Conservation (phyloP, 1,140 invertebrate genomes). For the Neotoxoptera formosana region DNA sequence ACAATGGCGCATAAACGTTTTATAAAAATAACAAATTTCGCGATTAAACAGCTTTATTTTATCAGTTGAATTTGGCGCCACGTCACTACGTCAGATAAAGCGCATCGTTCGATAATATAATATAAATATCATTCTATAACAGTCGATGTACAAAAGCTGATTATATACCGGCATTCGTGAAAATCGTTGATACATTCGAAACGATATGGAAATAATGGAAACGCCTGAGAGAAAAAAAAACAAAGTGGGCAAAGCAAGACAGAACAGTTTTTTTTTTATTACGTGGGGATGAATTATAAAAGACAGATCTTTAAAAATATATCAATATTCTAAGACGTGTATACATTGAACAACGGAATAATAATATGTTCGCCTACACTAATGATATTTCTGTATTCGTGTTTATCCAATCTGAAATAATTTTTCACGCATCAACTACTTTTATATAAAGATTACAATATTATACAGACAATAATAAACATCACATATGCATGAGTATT, state of each 20-base stretch:
- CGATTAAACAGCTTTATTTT: neutral
- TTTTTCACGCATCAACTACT: neutral
- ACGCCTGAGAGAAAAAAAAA: neutral
- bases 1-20: neutral
- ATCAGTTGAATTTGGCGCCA: too few species aligned
- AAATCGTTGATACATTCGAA: neutral
- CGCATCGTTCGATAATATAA: neutral
- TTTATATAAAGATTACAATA: neutral
- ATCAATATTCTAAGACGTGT: neutral
- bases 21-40: neutral
- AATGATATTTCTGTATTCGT: conserved; percentile 1
- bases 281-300: neutral
- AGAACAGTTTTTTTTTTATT: neutral
- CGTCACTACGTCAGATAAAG: neutral
- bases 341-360: neutral
- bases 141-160: neutral
- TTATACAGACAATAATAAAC: conserved; percentile 4
- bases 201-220: neutral
- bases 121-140: neutral
- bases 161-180: neutral
- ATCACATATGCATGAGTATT: neutral
- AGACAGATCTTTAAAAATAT: neutral
- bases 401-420: conserved; percentile 6
- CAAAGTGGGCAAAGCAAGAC: neutral
- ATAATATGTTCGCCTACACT: neutral